phyloP scores from a whole-genome alignment of 1,140 invertebrate genomes.

The Coptotermes formosanus region DNA sequence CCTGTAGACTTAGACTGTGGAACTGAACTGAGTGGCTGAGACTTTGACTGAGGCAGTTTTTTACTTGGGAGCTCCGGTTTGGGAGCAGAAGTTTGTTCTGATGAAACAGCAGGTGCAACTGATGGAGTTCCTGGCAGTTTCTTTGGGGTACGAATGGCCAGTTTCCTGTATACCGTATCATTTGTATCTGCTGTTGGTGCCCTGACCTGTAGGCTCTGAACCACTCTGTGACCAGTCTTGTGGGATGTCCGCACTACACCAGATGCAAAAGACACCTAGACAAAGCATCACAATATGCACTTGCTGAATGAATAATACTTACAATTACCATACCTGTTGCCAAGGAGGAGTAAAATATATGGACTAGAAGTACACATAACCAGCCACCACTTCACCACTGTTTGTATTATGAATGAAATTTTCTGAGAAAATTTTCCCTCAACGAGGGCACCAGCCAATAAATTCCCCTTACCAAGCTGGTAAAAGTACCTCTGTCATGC shows the following conservation, averaged over 20 bases:
- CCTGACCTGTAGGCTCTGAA: neutral
- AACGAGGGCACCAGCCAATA: too few relatives aligned
- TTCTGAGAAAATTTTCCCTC: too few relatives aligned
- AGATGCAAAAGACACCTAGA: constrained; percentile 1
- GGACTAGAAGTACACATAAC: too few relatives aligned
- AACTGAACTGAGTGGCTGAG: too few relatives aligned
- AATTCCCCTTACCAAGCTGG: too few relatives aligned
- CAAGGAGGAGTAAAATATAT: too few relatives aligned
- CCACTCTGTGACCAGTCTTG: neutral
- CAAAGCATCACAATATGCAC: neutral
- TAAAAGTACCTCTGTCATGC: too few relatives aligned
- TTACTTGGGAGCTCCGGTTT: neutral
- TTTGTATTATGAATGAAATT: too few relatives aligned
- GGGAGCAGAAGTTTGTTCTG: neutral
- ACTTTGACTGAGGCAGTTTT: neutral
- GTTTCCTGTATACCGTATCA: neutral
- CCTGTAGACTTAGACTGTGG: neutral
- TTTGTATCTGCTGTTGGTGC: neutral
- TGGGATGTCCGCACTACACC: neutral
- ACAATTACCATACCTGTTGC: too few relatives aligned
- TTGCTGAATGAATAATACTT: too few relatives aligned
- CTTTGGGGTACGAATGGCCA: neutral
- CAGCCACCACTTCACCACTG: too few relatives aligned
- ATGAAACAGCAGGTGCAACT: neutral
- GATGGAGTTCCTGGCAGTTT: neutral